Evolutionary conservation across 2,113 vertebrate species (phyloP), one percentile per base, ranked within the genome.

Genomic region (Hyperoodon ampullatus): DNA sequence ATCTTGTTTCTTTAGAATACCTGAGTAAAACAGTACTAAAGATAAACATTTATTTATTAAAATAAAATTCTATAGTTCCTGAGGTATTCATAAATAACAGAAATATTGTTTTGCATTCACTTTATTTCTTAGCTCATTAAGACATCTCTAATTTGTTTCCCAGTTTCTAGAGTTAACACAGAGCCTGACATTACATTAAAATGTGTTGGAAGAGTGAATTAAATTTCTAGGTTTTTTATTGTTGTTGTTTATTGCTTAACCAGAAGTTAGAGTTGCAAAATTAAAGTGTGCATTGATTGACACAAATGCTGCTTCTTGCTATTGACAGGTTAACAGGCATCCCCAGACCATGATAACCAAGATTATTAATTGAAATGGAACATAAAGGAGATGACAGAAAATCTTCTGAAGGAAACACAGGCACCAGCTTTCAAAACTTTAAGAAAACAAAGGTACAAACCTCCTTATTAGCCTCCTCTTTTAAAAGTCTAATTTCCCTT

Each of bases 401-500:
- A 75, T 53, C 72, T 50, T 75, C 80, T 92, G 21, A 94, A 92
- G 72, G 58, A 92, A 90, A 82, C 33, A 93, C n/a, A 70, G 21
- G n/a, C 42, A 91, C 1, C 2, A 33, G 4, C 28, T 86, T 84
- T 93, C 92, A 33, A 96, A 96, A 77, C 12, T 93, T 93, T 15
- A 61, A 26, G 35, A 86, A 58, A 83, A 95, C 30, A 93, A 87
- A 93, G 39, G 8, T 78, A 23, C 2, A 81, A 63, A 65, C 5
- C 24, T 90, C 44, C 33, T 71, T 93, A 71, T 75, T 93, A 93
- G 21, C 10, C 3, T n/a, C n/a, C 70, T 92, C n/a, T 75, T 92
- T 97, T 90, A 77, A 87, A 97, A 93, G 50, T 83, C 23, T 88
- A 75, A 94, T 82, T 86, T 94, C 30, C 15, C 30, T 88, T 93